Evolutionary conservation across 2,888 invertebrate species (phyloP).

Genomic region (Drosophila subquinaria): DNA sequence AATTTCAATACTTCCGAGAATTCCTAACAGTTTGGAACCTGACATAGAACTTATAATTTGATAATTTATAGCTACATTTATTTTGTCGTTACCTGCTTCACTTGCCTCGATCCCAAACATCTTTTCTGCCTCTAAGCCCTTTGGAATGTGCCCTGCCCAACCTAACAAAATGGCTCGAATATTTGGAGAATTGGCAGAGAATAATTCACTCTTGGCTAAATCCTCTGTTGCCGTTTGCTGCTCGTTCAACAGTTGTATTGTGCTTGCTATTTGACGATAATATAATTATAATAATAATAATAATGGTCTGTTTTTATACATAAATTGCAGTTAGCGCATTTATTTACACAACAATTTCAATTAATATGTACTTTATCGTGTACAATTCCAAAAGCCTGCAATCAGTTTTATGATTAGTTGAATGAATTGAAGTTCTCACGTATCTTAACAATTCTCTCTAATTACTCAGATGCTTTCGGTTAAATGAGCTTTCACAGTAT

Average conservation of each 20-base stretch:
- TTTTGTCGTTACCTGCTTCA: neutral
- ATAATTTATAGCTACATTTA: neutral
- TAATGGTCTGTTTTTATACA: neutral
- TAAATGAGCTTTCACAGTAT: slow-evolving; percentile 19
- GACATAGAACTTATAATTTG: neutral
- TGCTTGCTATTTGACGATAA: neutral
- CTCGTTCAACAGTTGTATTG: neutral
- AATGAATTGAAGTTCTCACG: slow-evolving; percentile 27
- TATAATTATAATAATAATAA: neutral
- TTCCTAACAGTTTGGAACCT: too few species aligned
- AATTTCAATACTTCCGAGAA: neutral
- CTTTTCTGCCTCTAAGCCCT: neutral
- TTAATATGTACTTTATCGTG: slow-evolving; percentile 9
- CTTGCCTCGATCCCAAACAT: neutral
- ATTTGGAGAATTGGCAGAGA: neutral
- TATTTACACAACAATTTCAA: slow-evolving; percentile 17
- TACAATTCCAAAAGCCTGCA: slow-evolving; percentile 11
- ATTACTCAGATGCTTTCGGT: slow-evolving; percentile 22
- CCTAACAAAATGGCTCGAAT: neutral
- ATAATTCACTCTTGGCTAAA: neutral
- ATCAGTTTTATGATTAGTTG: slow-evolving; percentile 16
- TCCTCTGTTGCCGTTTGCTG: neutral
- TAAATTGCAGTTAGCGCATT: slow-evolving; percentile 6
- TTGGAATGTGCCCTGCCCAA: slow-evolving; percentile 6
- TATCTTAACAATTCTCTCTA: slow-evolving; percentile 16